Evolutionary conservation across 1,140 invertebrate species (phyloP).

Genomic region (Sesamia nonagrioides): DNA sequence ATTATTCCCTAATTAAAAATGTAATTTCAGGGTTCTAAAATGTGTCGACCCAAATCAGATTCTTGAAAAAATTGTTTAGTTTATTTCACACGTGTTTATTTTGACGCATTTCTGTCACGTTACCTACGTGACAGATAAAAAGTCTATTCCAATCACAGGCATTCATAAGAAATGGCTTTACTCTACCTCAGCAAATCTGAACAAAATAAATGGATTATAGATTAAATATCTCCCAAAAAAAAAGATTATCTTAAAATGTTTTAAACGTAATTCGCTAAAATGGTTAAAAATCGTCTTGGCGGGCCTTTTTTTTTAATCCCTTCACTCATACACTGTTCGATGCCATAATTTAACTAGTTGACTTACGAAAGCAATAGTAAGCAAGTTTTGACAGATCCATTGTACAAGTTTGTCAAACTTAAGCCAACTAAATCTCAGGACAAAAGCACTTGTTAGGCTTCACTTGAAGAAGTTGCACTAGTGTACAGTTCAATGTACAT

Average conservation of each 20-base stretch:
- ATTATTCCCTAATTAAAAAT: too few species aligned
- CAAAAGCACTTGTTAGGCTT: not conserved
- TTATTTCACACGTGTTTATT: too few species aligned
- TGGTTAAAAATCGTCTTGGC: not conserved
- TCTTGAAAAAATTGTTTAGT: too few species aligned
- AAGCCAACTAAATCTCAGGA: not conserved
- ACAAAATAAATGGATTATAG: too few species aligned
- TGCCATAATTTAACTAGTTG: not conserved
- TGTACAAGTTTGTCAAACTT: not conserved
- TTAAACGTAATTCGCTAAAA: conserved; percentile 23
- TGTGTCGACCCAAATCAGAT: too few species aligned
- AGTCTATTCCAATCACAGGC: too few species aligned
- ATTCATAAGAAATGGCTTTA: too few species aligned
- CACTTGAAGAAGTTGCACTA: conserved; percentile 2
- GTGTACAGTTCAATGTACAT: not conserved
- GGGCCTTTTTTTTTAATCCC: conserved; percentile 12
- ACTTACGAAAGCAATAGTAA: not conserved
- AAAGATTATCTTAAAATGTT: conserved; percentile 2
- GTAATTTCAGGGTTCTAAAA: too few species aligned
- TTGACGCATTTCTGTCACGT: too few species aligned
- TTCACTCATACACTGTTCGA: not conserved
- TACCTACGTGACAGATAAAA: too few species aligned
- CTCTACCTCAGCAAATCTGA: too few species aligned
- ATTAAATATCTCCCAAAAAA: not conserved
- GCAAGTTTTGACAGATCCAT: not conserved